Percentiles rank a stretch among this genome's conserved stretches.
Evolutionary conservation across 2,888 invertebrate genomes (phyloP).

Genomic region (Aporophyla nigra): DNA sequence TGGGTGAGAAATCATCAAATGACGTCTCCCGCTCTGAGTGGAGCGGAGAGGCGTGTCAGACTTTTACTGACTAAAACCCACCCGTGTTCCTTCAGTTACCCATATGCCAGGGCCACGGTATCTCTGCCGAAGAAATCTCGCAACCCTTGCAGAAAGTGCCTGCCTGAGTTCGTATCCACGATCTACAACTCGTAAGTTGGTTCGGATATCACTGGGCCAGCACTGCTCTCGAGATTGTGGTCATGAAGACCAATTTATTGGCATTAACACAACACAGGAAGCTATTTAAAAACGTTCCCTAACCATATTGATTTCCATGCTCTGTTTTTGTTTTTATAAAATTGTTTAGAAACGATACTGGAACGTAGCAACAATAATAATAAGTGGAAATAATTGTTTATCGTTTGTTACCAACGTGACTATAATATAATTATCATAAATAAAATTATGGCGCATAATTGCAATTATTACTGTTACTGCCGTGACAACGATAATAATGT

Average conservation of each 20-base stretch:
- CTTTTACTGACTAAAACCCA: no score
- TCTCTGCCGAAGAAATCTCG: no score
- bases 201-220: no score
- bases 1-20: no score
- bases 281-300: not conserved
- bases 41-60: no score
- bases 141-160: no score
- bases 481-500: slow-evolving; percentile 46
- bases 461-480: slow-evolving; percentile 32
- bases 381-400: slow-evolving; percentile 52
- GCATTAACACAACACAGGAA: not conserved
- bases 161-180: no score
- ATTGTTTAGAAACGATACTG: not conserved
- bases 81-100: no score
- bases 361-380: not conserved
- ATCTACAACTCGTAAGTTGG: no score
- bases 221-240: no score
- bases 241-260: slow-evolving; percentile 18
- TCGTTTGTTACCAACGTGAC: slow-evolving; percentile 44
- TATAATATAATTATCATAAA: slow-evolving; percentile 6
- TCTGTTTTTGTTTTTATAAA: not conserved
- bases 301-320: slow-evolving; percentile 21
- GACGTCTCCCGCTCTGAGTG: no score
- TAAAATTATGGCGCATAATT: slow-evolving; percentile 35
- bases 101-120: no score